Percentiles rank a stretch among this genome's conserved stretches.
phyloP scores from a whole-genome alignment of 2,113 vertebrate species.

The Serilophus lunatus region DNA sequence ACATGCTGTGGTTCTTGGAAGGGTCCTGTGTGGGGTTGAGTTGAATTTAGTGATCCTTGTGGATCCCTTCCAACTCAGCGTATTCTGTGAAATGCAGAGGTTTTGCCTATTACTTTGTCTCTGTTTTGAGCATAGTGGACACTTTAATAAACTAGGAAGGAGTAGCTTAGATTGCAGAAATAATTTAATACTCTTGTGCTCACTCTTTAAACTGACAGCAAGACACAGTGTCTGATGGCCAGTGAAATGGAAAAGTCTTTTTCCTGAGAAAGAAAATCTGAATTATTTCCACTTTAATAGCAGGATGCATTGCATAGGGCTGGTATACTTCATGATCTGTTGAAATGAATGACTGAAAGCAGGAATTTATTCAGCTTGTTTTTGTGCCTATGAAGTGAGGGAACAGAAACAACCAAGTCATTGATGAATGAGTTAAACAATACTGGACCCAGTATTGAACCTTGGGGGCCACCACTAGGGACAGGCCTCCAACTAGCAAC shows the following conservation, averaged over 20 bases:
- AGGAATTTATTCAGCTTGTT: background rate
- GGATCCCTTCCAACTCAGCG: background rate
- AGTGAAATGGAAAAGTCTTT: background rate
- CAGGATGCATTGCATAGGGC: fast-evolving
- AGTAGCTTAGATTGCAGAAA: background rate
- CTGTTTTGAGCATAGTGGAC: background rate
- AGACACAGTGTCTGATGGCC: background rate
- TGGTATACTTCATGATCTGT: background rate
- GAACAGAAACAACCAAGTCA: background rate
- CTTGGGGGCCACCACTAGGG: background rate
- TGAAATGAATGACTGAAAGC: background rate
- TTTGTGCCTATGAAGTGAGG: background rate
- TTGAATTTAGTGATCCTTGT: background rate
- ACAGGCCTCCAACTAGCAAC: background rate
- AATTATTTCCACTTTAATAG: background rate
- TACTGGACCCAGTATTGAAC: background rate
- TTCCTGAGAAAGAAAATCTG: background rate
- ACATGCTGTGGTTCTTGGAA: background rate
- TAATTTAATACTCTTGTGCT: background rate
- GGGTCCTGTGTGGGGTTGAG: background rate
- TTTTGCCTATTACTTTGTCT: background rate
- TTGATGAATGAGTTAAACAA: background rate
- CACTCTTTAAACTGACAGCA: background rate
- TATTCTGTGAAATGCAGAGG: background rate
- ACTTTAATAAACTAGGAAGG: background rate